phyloP scores from a whole-genome alignment of 2,797 vertebrate genomes.

The Chiroxiphia lanceolata region DNA sequence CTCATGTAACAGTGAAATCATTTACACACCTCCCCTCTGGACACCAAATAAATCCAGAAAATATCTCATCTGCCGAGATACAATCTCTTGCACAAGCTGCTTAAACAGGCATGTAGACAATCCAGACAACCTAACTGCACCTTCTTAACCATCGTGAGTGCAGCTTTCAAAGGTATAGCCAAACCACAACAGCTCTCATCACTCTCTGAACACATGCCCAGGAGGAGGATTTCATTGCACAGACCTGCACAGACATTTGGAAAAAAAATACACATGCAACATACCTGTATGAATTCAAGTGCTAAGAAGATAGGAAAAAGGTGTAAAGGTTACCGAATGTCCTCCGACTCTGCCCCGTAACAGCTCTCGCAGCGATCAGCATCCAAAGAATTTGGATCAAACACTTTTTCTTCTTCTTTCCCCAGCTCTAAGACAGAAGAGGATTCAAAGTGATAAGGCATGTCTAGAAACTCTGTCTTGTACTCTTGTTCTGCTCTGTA shows the following conservation, averaged over 20 bases:
- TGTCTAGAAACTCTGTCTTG: not conserved
- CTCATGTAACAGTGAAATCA: rapidly evolving
- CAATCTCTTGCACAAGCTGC: not conserved
- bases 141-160: not conserved
- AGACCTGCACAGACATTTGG: not conserved
- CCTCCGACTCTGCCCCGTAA: constrained; percentile 93
- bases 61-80: not conserved
- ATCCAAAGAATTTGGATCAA: constrained; percentile 89
- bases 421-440: constrained; percentile 84
- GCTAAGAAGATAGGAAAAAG: not conserved
- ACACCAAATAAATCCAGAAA: not conserved
- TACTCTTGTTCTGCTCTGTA: not conserved
- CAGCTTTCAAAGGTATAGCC: not conserved
- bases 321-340: constrained; percentile 84
- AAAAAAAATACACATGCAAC: not conserved
- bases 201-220: not conserved
- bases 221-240: not conserved
- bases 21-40: not conserved
- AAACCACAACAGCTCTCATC: not conserved
- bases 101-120: not conserved
- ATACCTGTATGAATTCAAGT: not conserved
- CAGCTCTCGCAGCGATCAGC: constrained; percentile 95
- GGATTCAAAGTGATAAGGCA: not conserved
- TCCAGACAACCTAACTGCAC: not conserved
- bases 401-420: constrained; percentile 83